Conservation (phyloP, 2,797 vertebrate species). For the Eremophila alpestris region DNA sequence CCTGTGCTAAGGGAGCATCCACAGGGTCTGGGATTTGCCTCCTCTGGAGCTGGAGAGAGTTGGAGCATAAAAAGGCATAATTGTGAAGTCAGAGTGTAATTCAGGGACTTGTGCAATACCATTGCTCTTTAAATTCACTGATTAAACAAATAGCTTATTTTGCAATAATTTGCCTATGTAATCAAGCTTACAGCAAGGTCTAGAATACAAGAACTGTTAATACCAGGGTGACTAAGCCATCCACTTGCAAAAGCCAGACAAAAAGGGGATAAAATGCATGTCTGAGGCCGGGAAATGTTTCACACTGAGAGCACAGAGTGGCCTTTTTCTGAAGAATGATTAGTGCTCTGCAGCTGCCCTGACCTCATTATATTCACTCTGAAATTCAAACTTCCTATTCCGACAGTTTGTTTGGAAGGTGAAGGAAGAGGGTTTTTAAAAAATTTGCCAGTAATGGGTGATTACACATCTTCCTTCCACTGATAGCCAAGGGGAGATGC, state of each 20-base stretch:
- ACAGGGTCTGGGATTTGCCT: neutral
- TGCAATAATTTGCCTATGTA: neutral
- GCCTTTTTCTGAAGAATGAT: constrained; percentile 33
- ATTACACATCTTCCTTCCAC: neutral
- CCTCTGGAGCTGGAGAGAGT: neutral
- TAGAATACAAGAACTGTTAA: constrained; percentile 3
- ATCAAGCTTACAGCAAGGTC: constrained; percentile 5
- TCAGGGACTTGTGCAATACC: neutral
- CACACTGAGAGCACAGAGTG: constrained; percentile 20
- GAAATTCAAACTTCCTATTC: constrained; percentile 36
- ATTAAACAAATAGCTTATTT: constrained; percentile 16
- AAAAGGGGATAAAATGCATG: constrained; percentile 29
- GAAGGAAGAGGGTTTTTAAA: neutral
- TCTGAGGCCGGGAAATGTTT: constrained; percentile 10
- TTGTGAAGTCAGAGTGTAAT: neutral
- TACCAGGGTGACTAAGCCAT: neutral
- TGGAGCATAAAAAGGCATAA: neutral
- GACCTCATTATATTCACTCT: constrained; percentile 34
- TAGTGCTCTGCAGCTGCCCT: constrained; percentile 23
- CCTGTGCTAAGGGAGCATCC: too few species aligned
- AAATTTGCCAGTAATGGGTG: neutral
- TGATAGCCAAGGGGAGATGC: neutral
- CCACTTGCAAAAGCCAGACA: constrained; percentile 30
- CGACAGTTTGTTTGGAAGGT: neutral
- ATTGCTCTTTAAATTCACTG: neutral